A percentile compares a stretch with the other conserved stretches of the same genome.
Evolutionary conservation across 2,888 invertebrate genomes (phyloP).

Genomic region (Perizoma affinitatum): DNA sequence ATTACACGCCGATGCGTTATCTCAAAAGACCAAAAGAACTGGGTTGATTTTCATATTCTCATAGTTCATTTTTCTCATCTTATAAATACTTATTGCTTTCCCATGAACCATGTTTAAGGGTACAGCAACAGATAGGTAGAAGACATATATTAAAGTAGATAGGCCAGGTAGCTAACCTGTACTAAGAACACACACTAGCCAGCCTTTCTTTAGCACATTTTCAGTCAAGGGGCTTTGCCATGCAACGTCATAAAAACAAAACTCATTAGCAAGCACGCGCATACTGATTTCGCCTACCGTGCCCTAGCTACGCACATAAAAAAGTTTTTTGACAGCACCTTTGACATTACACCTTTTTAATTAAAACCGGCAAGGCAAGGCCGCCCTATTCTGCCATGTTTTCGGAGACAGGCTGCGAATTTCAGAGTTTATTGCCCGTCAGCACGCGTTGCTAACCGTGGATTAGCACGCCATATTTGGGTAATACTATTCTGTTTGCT

Average conservation of each 20-base stretch:
- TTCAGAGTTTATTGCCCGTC: slow-evolving; percentile 19
- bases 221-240: background rate
- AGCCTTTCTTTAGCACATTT: too few species aligned
- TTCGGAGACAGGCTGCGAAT: slow-evolving; percentile 18
- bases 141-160: too few species aligned
- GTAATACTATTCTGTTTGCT: background rate
- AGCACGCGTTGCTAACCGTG: slow-evolving; percentile 26
- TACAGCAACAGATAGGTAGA: too few species aligned
- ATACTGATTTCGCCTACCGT: slow-evolving; percentile 6
- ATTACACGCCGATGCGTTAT: too few species aligned
- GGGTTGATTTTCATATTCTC: too few species aligned
- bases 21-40: too few species aligned
- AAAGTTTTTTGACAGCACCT: slow-evolving; percentile 27
- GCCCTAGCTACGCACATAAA: slow-evolving; percentile 18
- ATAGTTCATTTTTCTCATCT: too few species aligned
- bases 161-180: too few species aligned
- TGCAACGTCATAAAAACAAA: slow-evolving; percentile 14
- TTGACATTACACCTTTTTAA: slow-evolving; percentile 31
- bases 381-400: slow-evolving; percentile 18
- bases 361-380: slow-evolving; percentile 23
- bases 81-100: too few species aligned
- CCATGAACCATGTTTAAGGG: too few species aligned
- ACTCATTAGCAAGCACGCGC: slow-evolving; percentile 18
- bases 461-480: slow-evolving; percentile 21
- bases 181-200: too few species aligned